These are phyloP conservation scores for Ceuthmochares aereus DNA, from an alignment of 2,113 vertebrate species.

Conservation along the genomic window DNA sequence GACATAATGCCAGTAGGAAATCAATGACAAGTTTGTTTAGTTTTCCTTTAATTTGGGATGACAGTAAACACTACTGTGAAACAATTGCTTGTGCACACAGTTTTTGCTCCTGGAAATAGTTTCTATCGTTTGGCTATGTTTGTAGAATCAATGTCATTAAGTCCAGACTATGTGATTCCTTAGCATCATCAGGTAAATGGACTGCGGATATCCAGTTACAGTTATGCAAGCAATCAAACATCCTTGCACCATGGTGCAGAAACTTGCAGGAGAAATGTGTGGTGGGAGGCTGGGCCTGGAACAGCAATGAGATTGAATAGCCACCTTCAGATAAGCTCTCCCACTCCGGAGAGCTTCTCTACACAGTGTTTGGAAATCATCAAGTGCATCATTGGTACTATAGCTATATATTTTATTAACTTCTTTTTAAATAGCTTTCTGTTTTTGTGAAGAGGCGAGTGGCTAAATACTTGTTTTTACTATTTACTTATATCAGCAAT, in stretches of 20 bases:
- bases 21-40: neutral
- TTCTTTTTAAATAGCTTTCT: neutral
- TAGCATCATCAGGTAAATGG: neutral
- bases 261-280: neutral
- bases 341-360: neutral
- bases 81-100: fast-evolving
- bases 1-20: neutral
- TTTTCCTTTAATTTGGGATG: neutral
- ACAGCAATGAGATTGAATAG: neutral
- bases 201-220: neutral
- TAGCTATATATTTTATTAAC: neutral
- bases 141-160: neutral
- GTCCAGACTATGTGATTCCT: neutral
- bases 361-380: neutral
- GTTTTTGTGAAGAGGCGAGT: neutral
- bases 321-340: neutral
- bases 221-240: neutral
- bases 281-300: neutral
- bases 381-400: neutral
- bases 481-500: neutral
- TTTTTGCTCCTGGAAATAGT: neutral
- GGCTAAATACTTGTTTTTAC: neutral
- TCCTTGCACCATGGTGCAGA: neutral
- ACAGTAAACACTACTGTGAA: neutral
- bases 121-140: fast-evolving